Base-by-base conservation (phyloP, 1,140 invertebrate genomes). In the Caenorhabditis inopinata region DNA sequence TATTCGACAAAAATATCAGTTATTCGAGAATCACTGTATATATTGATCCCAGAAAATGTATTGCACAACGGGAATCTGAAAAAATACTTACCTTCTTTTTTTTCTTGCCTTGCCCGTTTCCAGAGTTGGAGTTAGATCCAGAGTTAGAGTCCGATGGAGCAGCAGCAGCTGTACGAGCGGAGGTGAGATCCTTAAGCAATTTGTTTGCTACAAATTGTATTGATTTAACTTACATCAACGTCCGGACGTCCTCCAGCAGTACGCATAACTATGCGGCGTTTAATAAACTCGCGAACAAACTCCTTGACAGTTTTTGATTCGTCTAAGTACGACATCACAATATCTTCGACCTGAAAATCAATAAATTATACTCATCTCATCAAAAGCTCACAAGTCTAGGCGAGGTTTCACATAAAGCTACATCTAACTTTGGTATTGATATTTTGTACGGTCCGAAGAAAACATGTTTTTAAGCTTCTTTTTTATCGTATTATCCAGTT, bases 1-100 rank as follows among this genome's bases (percentile, higher is more conserved):
- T n/a, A n/a, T n/a, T n/a, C n/a, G n/a, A n/a, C n/a, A n/a, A n/a
- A n/a, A n/a, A n/a, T n/a, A n/a, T n/a, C n/a, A n/a, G n/a, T n/a
- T n/a, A n/a, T n/a, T n/a, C n/a, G n/a, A n/a, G n/a, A n/a, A n/a
- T n/a, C n/a, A n/a, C n/a, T n/a, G n/a, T n/a, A n/a, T n/a, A n/a
- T n/a, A n/a, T n/a, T n/a, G n/a, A n/a, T n/a, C n/a, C n/a, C n/a
- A n/a, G n/a, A n/a, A n/a, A n/a, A n/a, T n/a, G n/a, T n/a, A n/a
- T n/a, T n/a, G n/a, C n/a, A n/a, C n/a, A n/a, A n/a, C n/a, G n/a
- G n/a, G n/a, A n/a, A n/a, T n/a, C n/a, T n/a, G n/a, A n/a, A n/a
- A n/a, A n/a, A n/a, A n/a, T n/a, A n/a, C 9, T 51, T 68, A 68
- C 58, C 58, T 68, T 68, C 58, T 68, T 68, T 32, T 68, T 68